These are phyloP conservation scores for Sebastes iracundus DNA, from an alignment of 2,797 vertebrate genomes.

Conservation along the genomic window DNA sequence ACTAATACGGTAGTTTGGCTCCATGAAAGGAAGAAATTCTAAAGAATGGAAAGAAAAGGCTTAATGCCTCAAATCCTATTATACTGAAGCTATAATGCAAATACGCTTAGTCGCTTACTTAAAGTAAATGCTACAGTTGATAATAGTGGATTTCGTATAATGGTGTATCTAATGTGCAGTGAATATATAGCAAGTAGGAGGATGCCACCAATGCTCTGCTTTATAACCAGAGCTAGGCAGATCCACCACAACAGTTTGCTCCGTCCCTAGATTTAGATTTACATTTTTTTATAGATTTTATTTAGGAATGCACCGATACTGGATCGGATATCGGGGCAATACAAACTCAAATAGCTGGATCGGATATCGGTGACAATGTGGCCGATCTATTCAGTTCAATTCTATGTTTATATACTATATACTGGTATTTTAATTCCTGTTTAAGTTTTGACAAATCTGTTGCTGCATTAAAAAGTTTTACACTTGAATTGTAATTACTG, in stretches of 20 bases:
- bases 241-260: neutral
- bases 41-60: neutral
- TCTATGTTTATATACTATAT: too few relatives aligned
- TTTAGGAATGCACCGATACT: too few relatives aligned
- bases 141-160: neutral
- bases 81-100: neutral
- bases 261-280: neutral
- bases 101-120: neutral
- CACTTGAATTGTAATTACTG: too few relatives aligned
- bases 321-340: too few relatives aligned
- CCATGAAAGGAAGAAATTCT: neutral
- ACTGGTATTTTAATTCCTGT: too few relatives aligned
- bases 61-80: slow-evolving; percentile 8
- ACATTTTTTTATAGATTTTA: too few relatives aligned
- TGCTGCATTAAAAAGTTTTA: too few relatives aligned
- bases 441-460: too few relatives aligned
- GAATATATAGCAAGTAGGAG: neutral
- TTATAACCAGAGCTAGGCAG: neutral
- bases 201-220: neutral
- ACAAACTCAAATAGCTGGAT: too few relatives aligned
- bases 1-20: neutral
- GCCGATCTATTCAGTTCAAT: too few relatives aligned
- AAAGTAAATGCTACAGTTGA: neutral
- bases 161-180: neutral
- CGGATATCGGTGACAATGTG: too few relatives aligned